Evolutionary conservation across 2,113 vertebrate genomes (phyloP).

Genomic region (Seriola aureovittata): DNA sequence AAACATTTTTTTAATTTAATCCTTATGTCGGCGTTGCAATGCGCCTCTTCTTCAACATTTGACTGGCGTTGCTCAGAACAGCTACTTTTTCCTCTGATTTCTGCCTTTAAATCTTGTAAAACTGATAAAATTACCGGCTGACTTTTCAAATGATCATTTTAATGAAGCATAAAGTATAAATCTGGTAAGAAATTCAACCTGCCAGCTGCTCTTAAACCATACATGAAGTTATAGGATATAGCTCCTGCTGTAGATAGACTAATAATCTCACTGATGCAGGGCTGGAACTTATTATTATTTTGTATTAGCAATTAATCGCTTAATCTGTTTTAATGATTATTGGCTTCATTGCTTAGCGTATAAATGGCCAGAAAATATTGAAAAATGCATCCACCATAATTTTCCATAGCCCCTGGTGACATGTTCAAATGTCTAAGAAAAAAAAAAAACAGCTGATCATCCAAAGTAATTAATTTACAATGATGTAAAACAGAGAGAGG

Average conservation of each 20-base stretch:
- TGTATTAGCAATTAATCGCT: neutral
- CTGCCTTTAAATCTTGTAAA: neutral
- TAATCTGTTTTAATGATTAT: constrained; percentile 4
- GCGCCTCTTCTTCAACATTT: neutral
- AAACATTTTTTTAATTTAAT: neutral
- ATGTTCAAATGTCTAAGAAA: neutral
- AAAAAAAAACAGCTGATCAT: neutral
- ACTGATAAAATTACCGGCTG: neutral
- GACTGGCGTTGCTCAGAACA: neutral
- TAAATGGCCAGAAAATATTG: constrained; percentile 14
- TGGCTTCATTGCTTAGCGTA: neutral
- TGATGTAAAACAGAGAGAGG: neutral
- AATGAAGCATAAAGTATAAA: constrained; percentile 3
- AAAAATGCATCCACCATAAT: neutral
- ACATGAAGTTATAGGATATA: neutral
- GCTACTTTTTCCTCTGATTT: neutral
- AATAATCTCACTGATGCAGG: neutral
- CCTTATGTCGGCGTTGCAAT: neutral
- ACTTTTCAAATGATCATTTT: neutral
- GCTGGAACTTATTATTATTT: constrained; percentile 2
- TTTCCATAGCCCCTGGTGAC: neutral
- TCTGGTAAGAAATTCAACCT: neutral
- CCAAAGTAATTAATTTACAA: no score
- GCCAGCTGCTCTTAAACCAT: neutral
- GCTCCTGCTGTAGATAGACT: no score